Conservation (phyloP, 2,888 invertebrate species). For the Polydrusus pterygomalis region DNA sequence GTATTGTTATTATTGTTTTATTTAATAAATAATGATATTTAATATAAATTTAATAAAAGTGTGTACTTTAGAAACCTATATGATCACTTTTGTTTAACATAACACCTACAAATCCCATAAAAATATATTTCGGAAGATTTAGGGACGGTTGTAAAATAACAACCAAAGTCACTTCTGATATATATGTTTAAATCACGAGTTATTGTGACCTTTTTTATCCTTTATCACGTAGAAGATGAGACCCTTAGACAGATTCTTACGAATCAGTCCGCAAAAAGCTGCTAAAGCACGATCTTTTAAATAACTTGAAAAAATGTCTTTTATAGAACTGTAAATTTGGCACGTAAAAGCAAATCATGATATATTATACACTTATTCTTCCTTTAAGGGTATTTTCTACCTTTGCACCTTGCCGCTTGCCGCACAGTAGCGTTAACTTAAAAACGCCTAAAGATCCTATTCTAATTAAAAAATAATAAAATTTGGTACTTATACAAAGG, state of each 20-base stretch:
- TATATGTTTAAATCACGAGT: conserved; percentile 3
- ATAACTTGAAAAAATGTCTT: not conserved
- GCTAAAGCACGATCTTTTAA: conserved; percentile 8
- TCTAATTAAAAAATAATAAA: no score
- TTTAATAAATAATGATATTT: no score
- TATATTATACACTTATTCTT: not conserved
- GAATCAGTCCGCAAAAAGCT: not conserved
- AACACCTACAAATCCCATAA: no score
- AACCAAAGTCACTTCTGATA: not conserved
- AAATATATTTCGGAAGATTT: not conserved
- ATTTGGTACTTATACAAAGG: no score
- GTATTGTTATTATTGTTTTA: no score
- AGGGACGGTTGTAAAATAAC: conserved; percentile 3
- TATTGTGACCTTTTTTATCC: not conserved
- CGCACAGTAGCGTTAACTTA: no score
- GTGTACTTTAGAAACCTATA: no score
- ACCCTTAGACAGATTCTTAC: not conserved
- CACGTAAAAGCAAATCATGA: conserved; percentile 4
- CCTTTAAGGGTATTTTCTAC: no score
- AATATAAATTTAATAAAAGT: no score
- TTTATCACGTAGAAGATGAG: not conserved
- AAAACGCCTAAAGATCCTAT: no score
- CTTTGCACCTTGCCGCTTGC: no score
- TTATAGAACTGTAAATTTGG: not conserved
- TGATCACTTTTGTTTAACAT: no score